Percentiles rank a stretch among this genome's conserved stretches.
Conservation (phyloP, 2,888 invertebrate genomes). For the Phyllotreta striolata region DNA sequence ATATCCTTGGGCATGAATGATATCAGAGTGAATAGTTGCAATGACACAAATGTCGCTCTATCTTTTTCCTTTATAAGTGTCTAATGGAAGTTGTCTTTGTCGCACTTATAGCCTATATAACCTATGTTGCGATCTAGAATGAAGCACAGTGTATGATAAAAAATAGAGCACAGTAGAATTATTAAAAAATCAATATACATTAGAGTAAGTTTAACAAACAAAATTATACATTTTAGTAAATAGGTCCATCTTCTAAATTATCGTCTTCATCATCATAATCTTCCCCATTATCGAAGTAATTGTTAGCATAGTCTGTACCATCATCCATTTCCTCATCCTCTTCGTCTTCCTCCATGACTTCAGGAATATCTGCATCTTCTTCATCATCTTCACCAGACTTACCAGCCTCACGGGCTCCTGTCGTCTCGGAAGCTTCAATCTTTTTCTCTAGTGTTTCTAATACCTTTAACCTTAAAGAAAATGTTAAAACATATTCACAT, state of each 20-base stretch:
- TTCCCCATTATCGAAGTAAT: conserved; percentile 89
- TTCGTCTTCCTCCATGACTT: conserved; percentile 67
- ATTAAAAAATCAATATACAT: too few relatives aligned
- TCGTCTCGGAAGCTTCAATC: conserved; percentile 49
- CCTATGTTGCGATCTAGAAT: too few relatives aligned
- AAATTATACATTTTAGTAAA: conserved; percentile 65
- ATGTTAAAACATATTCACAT: conserved; percentile 31
- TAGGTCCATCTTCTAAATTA: conserved; percentile 83
- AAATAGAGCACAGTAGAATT: too few relatives aligned
- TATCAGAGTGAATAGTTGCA: too few relatives aligned
- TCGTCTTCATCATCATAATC: conserved; percentile 88
- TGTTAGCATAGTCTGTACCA: conserved; percentile 87
- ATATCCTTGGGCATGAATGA: too few relatives aligned
- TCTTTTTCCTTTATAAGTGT: too few relatives aligned
- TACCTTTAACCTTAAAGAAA: conserved; percentile 54
- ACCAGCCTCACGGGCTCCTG: conserved; percentile 52
- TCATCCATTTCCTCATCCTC: conserved; percentile 86
- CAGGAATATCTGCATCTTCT: conserved; percentile 65
- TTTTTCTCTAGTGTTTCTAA: conserved; percentile 71
- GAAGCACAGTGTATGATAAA: too few relatives aligned
- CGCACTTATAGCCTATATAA: too few relatives aligned
- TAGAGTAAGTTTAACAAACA: not conserved
- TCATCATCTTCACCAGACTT: conserved; percentile 63
- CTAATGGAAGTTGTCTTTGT: too few relatives aligned
- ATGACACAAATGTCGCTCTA: too few relatives aligned